Conservation (phyloP, 2,113 vertebrate genomes). For the Setophaga coronata region DNA sequence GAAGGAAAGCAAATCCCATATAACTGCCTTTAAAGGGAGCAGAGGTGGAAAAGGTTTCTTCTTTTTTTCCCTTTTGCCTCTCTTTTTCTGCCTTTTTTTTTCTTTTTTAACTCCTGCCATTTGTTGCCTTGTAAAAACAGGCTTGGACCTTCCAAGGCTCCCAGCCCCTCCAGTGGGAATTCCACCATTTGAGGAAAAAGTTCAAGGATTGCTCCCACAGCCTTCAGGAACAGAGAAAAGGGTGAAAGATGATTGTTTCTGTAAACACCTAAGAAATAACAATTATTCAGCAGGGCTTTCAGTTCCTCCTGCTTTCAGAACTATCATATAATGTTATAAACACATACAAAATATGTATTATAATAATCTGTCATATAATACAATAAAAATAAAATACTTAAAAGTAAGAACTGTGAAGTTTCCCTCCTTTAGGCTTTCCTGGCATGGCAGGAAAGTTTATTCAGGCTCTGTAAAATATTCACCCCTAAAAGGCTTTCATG, state of each 20-base stretch:
- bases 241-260: not conserved
- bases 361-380: not conserved
- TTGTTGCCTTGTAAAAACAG: constrained; percentile 47
- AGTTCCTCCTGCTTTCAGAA: not conserved
- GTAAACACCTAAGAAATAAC: not conserved
- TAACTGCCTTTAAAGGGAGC: not conserved
- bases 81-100: not conserved
- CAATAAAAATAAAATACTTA: not conserved
- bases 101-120: not conserved
- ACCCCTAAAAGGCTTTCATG: not conserved
- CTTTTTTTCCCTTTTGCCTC: not conserved
- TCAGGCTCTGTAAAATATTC: not conserved
- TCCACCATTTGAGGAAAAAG: not conserved
- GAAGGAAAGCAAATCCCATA: not conserved
- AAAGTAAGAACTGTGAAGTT: not conserved
- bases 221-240: not conserved
- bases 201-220: not conserved
- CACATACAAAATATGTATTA: no score
- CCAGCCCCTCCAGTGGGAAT: not conserved
- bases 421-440: not conserved
- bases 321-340: not conserved
- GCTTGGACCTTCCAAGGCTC: not conserved
- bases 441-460: not conserved
- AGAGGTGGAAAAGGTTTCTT: not conserved
- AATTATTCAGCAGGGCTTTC: not conserved